Evolutionary conservation across 1,140 invertebrate species (phyloP), one percentile per base, ranked within the genome.

Genomic region (Bombus balteatus): DNA sequence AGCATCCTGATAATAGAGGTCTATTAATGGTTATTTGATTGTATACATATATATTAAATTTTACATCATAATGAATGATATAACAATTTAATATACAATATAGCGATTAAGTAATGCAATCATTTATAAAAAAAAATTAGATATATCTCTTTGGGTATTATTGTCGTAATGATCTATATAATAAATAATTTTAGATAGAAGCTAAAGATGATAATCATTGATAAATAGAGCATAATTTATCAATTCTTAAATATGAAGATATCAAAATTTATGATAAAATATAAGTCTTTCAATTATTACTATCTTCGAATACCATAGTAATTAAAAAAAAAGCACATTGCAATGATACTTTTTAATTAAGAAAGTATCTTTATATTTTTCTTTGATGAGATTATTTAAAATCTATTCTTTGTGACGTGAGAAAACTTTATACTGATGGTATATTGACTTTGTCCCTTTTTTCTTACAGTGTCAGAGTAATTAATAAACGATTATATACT

Each of bases 361-460:
- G 8, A 74, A 83, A 13, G 5, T 47, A 47, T 5, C 41, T 83
- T 76, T 83, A 25, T 37, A 76, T 39, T 39, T 57, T 10, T 13
- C 3, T 22, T 25, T 47, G 32, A 74, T 82, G 66, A 76, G 59
- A 83, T 83, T 76, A 2, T 76, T 81, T 41, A 32, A 72, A 81
- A 70, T 15, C 1, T 12, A 13, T 5, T 65, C 12, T 12, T 41
- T 32, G 4, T 9, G 15, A 41, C 0, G 3, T 25, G 22, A 37
- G 47, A 72, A 28, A 25, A 75, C 28, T 65, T 65, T 39, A 15
- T 71, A 71, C 8, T 70, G 22, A 65, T 47, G 15, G 5, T 47
- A 47, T 1, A 6, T 47, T 47, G 15, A 47, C 15, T 47, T 47
- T 18, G 47, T 5, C 47, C 47, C 5, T 12, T 10, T 22, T 10